Evolutionary conservation across 2,797 vertebrate genomes (phyloP), one percentile per base, ranked within the genome.

Genomic region (Lemur catta): DNA sequence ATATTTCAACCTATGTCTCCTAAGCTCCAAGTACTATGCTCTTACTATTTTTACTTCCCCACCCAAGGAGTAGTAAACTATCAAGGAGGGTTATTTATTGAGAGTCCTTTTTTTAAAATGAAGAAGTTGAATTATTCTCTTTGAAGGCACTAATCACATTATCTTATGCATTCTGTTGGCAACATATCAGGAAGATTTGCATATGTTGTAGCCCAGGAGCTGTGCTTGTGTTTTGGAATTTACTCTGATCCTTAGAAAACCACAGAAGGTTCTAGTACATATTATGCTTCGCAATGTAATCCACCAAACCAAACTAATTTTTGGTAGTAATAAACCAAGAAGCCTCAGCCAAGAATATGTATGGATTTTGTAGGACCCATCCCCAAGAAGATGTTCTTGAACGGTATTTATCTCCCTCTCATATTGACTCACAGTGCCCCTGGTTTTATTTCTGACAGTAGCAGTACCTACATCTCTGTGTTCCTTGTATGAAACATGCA

Each of bases 41-140:
- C 3, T 91, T 46, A 14, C 80, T 94, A 35, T 95, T 94, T 94
- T 84, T 38, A 65, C 24, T 80, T 97, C 93, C 89, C 95, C 75
- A 84, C 84, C 94, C 84, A 87, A 84, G 65, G 71, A 95, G 46
- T 41, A 89, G 38, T 84, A 89, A 85, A 76, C 86, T 91, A 82
- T 87, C 91, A 81, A 41, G 0, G 13, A 86, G 65, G 38, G 65
- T 94, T 96, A 81, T 72, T 96, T 94, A 93, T 33, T 4, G 30
- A 74, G 71, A 94, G 46, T 63, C 69, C 15, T 82, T 80, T 33
- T 96, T 90, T 80, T 46, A 41, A 69, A 76, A 76, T 8, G 28
- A 95, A 86, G 92, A 93, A 95, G 82, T 79, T 84, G 76, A 93
- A 72, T 96, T 90, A 71, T 88, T 93, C 30, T 84, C 63, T 43